phyloP scores from a whole-genome alignment of 2,797 vertebrate genomes.

The Pelodytes ibericus region DNA sequence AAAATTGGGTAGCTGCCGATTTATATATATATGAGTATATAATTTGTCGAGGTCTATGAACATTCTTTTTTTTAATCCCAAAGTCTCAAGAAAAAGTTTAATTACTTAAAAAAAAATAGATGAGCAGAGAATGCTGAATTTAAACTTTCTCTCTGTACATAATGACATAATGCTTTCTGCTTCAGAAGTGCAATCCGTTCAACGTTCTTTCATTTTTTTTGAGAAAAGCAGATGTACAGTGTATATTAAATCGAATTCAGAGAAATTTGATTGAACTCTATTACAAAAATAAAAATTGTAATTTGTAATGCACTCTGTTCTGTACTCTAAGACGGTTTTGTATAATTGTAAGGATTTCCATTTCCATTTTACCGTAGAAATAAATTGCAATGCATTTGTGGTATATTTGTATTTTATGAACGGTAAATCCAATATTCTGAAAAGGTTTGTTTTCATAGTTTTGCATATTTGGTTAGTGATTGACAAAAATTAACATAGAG shows the following conservation, averaged over 20 bases:
- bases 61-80: background rate
- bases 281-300: background rate
- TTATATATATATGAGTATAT: background rate
- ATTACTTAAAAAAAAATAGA: background rate
- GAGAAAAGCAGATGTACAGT: background rate
- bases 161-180: constrained; percentile 11
- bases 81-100: background rate
- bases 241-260: background rate
- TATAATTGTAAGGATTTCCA: background rate
- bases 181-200: background rate
- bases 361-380: background rate
- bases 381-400: background rate
- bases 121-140: constrained; percentile 2
- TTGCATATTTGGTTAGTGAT: too few species aligned
- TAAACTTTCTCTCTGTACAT: constrained; percentile 5
- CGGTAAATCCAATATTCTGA: background rate
- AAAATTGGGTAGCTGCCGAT: too few species aligned
- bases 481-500: too few species aligned
- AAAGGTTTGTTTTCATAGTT: background rate
- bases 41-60: constrained; percentile 1
- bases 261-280: background rate
- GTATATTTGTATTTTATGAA: background rate
- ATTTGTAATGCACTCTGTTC: background rate
- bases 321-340: background rate
- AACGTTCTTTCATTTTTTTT: background rate